These are phyloP conservation scores for Microcebus griseorufus DNA, from an alignment of 2,113 vertebrate species.

Conservation along the genomic window DNA sequence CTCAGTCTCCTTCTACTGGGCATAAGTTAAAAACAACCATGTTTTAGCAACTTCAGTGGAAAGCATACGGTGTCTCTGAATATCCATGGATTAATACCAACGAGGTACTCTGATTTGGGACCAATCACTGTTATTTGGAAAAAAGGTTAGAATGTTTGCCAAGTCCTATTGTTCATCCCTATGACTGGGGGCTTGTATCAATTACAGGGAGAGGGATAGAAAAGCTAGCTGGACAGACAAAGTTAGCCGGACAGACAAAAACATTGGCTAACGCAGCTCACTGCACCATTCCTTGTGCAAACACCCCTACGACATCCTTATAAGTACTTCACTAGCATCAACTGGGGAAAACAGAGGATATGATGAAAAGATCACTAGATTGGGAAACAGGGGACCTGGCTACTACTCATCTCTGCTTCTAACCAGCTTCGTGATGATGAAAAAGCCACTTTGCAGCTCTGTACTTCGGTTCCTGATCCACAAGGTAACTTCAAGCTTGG, in stretches of 20 bases:
- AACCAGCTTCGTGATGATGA: background rate
- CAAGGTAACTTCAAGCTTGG: background rate
- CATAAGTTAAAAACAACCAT: background rate
- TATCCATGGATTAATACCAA: background rate
- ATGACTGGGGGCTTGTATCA: fast-evolving
- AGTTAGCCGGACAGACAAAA: background rate
- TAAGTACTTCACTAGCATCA: background rate
- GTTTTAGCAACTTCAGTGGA: too few relatives aligned
- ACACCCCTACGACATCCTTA: fast-evolving
- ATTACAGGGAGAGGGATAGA: background rate
- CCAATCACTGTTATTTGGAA: background rate
- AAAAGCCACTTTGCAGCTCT: background rate
- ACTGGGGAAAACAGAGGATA: background rate
- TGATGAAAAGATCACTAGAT: too few relatives aligned
- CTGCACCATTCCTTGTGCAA: background rate
- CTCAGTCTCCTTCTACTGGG: background rate
- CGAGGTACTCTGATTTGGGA: background rate
- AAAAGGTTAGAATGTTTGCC: background rate
- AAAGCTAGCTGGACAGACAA: background rate
- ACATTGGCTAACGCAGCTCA: fast-evolving
- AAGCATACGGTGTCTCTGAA: background rate
- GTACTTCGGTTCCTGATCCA: fast-evolving
- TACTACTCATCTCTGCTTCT: background rate
- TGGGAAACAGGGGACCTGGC: background rate
- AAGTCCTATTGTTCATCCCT: background rate